Conservation (phyloP, 2,888 invertebrate genomes). For the Eustalomyia histrio region DNA sequence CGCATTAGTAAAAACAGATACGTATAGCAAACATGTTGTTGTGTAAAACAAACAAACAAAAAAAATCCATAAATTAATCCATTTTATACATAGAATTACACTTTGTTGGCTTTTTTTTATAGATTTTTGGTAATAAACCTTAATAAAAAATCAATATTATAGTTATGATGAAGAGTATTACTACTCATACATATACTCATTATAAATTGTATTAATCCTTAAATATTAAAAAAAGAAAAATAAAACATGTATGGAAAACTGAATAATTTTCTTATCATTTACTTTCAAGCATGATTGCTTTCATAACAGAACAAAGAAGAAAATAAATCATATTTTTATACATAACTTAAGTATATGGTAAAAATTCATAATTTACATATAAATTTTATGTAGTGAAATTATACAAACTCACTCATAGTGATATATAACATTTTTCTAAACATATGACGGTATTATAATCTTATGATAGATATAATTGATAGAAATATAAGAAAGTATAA, state of each 20-base stretch:
- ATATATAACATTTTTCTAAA: no score
- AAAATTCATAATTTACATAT: constrained; percentile 45
- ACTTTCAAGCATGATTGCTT: constrained; percentile 50
- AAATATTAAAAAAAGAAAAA: no score
- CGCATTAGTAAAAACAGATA: constrained; percentile 15
- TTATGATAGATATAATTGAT: no score
- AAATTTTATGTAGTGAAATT: constrained; percentile 26
- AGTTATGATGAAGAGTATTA: no score
- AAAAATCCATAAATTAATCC: not conserved
- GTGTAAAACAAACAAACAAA: not conserved
- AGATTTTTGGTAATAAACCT: no score
- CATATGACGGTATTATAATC: no score
- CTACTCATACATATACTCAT: no score
- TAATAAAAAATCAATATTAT: no score
- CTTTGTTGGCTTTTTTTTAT: no score
- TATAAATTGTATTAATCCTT: no score
- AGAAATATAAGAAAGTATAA: no score
- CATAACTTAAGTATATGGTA: not conserved
- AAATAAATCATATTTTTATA: constrained; percentile 9
- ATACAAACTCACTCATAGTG: constrained; percentile 6
- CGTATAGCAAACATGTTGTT: not conserved
- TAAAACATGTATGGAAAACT: not conserved
- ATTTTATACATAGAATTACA: not conserved
- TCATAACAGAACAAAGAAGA: constrained; percentile 26
- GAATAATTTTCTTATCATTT: constrained; percentile 43